Base-by-base conservation (phyloP, 1,140 invertebrate genomes). In the Drosophila melanica region DNA sequence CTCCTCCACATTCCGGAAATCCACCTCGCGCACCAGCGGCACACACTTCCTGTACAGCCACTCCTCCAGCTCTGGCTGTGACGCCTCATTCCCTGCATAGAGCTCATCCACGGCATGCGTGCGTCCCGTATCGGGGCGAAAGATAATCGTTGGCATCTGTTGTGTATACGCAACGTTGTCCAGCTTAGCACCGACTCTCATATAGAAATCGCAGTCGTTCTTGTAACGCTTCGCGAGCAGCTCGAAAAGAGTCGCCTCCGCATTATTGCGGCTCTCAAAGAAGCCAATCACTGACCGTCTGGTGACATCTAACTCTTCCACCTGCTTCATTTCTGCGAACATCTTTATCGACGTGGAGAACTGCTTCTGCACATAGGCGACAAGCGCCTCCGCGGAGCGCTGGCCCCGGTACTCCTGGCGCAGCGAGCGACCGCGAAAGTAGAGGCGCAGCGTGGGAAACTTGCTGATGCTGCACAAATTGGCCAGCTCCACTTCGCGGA, bases 151-250 rank as follows among this genome's bases (percentile, higher is more conserved):
- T 0, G 80, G 80, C 33, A 79, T 45, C 4, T 5, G 1, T 7
- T 39, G 8, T 14, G 75, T 65, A 59, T 66, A 53, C 30, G 39
- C 23, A 9, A 58, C 11, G 1, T 68, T 39, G 3, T 55, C 33
- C 35, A 74, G 5, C n/a, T 30, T 11, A 0, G 10, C 1, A 0
- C 74, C 69, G 0, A 77, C 5, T 20, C 59, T 20, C 5, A 65
- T n/a, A 47, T 85, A 85, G 35, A 85, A 85, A 51, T 85, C 77
- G n/a, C 81, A 85, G 12, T 85, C 74, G 18, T 75, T 63, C 8
- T 66, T 85, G n/a, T 58, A 80, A 0, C 69, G 73, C 33, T 77
- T 73, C 4, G 77, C 68, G 37, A 80, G 8, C 16, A 45, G 41
- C 11, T 71, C 42, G 2, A 70, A 85, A 1, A 62, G 4, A 0